Evolutionary conservation across 2,113 vertebrate species (phyloP).

Genomic region (Stictonetta naevosa): DNA sequence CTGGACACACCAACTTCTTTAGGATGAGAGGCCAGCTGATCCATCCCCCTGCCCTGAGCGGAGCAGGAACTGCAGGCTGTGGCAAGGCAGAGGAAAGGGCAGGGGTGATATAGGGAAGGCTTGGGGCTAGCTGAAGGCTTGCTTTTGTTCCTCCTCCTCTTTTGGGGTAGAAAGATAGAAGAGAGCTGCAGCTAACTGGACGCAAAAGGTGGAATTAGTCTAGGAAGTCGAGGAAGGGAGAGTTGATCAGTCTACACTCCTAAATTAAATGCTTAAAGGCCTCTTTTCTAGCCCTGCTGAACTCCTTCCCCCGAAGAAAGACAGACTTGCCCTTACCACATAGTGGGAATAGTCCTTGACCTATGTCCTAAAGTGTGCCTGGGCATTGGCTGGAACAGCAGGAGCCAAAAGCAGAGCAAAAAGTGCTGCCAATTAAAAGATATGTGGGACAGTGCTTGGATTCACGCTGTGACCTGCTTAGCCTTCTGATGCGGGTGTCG

Average conservation of each 20-base stretch:
- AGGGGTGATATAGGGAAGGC: too few species aligned
- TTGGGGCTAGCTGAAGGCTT: background rate
- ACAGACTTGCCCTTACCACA: background rate
- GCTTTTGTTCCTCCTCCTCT: background rate
- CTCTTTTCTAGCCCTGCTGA: background rate
- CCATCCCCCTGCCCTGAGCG: fast-evolving
- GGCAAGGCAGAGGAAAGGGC: background rate
- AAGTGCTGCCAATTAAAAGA: background rate
- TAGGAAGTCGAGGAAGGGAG: background rate
- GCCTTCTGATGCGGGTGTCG: background rate
- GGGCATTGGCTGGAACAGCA: background rate
- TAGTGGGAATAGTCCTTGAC: background rate
- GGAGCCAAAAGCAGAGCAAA: background rate
- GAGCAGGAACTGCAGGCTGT: background rate
- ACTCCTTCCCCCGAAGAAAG: background rate
- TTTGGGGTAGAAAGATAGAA: background rate
- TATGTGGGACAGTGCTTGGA: background rate
- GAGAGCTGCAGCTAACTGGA: background rate
- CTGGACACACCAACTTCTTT: background rate
- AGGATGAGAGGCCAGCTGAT: background rate
- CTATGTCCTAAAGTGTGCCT: background rate
- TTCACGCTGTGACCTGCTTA: background rate
- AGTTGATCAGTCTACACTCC: background rate
- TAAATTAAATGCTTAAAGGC: background rate
- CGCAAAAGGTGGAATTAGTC: background rate